Base-by-base conservation (phyloP, 2,797 vertebrate genomes). In the Mergus octosetaceus region DNA sequence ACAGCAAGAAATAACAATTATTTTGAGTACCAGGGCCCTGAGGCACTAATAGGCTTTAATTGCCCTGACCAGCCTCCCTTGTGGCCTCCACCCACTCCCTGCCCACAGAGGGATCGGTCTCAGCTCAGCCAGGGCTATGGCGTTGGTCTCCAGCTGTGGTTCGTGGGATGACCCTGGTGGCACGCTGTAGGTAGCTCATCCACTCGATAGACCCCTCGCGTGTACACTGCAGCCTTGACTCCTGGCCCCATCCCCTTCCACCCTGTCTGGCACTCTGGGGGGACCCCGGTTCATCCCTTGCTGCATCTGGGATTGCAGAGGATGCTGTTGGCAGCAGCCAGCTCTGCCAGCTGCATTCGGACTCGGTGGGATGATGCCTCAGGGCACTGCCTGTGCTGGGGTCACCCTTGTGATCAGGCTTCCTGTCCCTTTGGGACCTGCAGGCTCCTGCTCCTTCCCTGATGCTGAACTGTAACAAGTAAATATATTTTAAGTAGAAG, bases 171-270 rank as follows among this genome's bases (percentile, higher is more conserved):
- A 34, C 21, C 17, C 32, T 10, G 9, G 25, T 3, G 1, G 34
- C 17, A 11, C 0, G 1, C 56, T 10, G 13, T 1, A 32, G 32
- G 57, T 4, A 54, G 20, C 45, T 57, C 45, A 19, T 5, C 53
- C 22, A 39, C 72, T 39, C 1, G 0, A 41, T 0, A n/a, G 45
- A 47, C 45, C 11, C 62, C 38, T 41, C 1, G 0, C 4, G 21
- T 0, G 3, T 11, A 49, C 1, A 0, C 53, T 61, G 64, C 62
- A 58, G 41, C 19, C 32, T 10, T 6, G 4, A 8, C 71, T 27
- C 19, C 36, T 3, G 34, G 61, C 43, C 43, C 13, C 1, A 2
- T 8, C 69, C 32, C 47, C 43, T 4, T 51, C 32, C 2, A 9
- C 12, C 65, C 30, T 3, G 51, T 11, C 18, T 10, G 58, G 49